Evolutionary conservation across 2,797 vertebrate genomes (phyloP), one percentile per base, ranked within the genome.

Genomic region (Lithobates sylvaticus): DNA sequence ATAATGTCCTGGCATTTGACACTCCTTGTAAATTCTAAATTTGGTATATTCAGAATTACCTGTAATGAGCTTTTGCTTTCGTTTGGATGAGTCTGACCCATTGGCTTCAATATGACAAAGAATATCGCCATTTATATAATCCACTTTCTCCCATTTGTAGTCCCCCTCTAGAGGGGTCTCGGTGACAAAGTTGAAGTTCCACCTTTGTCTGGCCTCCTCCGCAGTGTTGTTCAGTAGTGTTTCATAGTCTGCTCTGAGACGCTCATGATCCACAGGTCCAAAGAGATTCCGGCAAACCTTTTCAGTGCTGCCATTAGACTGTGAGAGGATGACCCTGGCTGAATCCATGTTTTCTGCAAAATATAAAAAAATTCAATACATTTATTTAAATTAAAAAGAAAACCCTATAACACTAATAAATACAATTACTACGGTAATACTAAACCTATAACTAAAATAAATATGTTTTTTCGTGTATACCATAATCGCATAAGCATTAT

Each of bases 11-110:
- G 50, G 50, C 50, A 54, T 54, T 54, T 54, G 50, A 54, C 4
- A 54, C 5, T 54, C 5, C 47, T 50, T n/a, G 54, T 2, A 23
- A 23, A 23, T 61, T 2, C 21, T 5, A 61, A 5, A 8, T 21
- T 36, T 61, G 54, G 29, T 10, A 27, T 39, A 13, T 21, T 81
- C 36, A 39, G 15, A 61, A 64, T 82, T 87, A 87, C 98, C 98
- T 94, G 96, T 99, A 68, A 99, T 94, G 61, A 95, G 96, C 7
- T 93, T 96, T 94, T 99, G 97, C 76, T 96, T 95, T 89, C 96
- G 95, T 88, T 87, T 83, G 58, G 32, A 42, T 65, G 50, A 36
- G 13, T 9, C 73, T 36, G 79, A 71, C 32, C 10, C 79, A 39
- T 50, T 81, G 65, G 2, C 65, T 50, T 79, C 76, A 32, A 26